Conservation (phyloP, 1,140 invertebrate genomes). For the Brachionus calyciflorus region DNA sequence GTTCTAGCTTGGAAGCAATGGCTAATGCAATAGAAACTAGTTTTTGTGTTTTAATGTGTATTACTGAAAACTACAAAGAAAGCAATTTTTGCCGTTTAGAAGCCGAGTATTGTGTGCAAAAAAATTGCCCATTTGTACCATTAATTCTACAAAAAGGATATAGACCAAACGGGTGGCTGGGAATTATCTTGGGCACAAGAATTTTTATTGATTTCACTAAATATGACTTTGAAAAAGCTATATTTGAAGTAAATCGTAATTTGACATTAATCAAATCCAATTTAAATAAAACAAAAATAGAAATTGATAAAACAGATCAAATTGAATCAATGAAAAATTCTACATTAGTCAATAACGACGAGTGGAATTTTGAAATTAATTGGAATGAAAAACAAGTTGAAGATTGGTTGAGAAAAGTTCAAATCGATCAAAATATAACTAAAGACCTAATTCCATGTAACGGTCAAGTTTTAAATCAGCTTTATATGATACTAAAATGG, state of each 20-base stretch:
- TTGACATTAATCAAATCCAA: constrained; percentile 4
- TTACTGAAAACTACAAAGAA: constrained; percentile 58
- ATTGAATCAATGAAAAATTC: background rate
- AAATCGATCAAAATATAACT: constrained; percentile 6
- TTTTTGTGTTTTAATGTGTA: constrained; percentile 54
- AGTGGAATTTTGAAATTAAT: background rate
- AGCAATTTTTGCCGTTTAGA: constrained; percentile 56
- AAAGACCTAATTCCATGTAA: background rate
- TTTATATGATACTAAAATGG: constrained; percentile 33
- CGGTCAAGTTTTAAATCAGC: constrained; percentile 27
- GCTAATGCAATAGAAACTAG: constrained; percentile 58
- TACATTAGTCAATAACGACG: background rate
- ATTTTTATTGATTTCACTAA: constrained; percentile 52
- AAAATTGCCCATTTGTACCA: constrained; percentile 52
- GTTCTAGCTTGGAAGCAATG: constrained; percentile 57
- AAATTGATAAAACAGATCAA: background rate
- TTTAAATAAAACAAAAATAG: background rate
- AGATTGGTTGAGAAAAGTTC: constrained; percentile 1
- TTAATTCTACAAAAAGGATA: constrained; percentile 53
- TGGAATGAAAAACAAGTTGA: constrained; percentile 36
- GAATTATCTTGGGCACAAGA: constrained; percentile 54
- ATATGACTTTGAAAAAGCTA: constrained; percentile 32
- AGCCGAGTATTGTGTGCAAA: constrained; percentile 55
- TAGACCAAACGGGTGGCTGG: constrained; percentile 56
- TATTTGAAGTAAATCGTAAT: background rate